phyloP scores from a whole-genome alignment of 2,113 vertebrate genomes.

The Neolamprologus brichardi region DNA sequence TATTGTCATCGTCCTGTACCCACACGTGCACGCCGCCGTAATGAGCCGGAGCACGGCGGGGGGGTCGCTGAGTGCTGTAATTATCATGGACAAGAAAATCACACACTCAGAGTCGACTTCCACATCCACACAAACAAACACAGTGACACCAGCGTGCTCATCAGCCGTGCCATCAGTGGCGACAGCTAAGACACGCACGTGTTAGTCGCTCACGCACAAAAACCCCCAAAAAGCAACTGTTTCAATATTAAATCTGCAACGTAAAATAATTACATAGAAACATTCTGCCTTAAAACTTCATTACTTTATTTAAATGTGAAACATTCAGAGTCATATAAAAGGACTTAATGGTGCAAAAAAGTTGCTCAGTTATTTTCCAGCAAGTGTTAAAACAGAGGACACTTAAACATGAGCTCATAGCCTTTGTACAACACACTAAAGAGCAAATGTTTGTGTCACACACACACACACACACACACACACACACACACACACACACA shows the following conservation, averaged over 20 bases:
- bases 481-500: not conserved
- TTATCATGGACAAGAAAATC: not conserved
- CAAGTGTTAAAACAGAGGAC: fast-evolving
- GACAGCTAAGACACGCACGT: too few species aligned
- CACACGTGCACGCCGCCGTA: not conserved
- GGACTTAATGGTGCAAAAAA: not conserved
- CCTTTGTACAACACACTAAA: not conserved
- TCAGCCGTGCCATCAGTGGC: fast-evolving
- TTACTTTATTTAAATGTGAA: not conserved
- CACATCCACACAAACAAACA: not conserved
- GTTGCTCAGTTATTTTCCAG: not conserved
- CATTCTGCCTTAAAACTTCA: not conserved
- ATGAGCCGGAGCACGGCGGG: not conserved
- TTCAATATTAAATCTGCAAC: not conserved
- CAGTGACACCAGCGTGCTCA: not conserved
- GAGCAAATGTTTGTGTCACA: not conserved
- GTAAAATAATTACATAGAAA: not conserved
- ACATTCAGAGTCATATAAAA: not conserved
- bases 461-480: not conserved
- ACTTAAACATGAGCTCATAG: not conserved
- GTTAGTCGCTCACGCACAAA: not conserved
- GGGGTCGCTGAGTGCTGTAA: not conserved
- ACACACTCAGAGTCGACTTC: not conserved
- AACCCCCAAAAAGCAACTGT: fast-evolving
- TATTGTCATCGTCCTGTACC: not conserved